phyloP scores from a whole-genome alignment of 2,888 invertebrate species.

The Anaspis maculata region DNA sequence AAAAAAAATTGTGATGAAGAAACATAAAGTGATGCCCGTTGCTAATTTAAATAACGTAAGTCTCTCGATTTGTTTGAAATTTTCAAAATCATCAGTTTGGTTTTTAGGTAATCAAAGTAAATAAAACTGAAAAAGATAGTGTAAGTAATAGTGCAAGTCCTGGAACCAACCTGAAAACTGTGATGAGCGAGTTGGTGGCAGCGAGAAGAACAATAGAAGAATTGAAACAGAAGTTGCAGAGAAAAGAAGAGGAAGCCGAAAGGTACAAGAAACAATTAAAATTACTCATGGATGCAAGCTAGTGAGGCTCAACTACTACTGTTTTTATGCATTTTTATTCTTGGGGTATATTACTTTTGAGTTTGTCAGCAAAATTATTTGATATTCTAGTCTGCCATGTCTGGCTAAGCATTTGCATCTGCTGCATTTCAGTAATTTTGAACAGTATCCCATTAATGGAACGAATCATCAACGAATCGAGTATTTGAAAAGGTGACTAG shows the following conservation, averaged over 20 bases:
- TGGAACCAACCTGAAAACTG: slow-evolving; percentile 25
- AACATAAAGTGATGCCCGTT: slow-evolving; percentile 32
- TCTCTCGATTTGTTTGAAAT: slow-evolving; percentile 5
- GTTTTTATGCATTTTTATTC: too few relatives aligned
- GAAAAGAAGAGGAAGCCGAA: slow-evolving; percentile 36
- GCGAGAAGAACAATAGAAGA: slow-evolving; percentile 35
- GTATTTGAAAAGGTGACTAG: too few relatives aligned
- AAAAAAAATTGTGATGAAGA: slow-evolving; percentile 37
- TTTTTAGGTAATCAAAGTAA: background rate
- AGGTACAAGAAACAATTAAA: slow-evolving; percentile 35
- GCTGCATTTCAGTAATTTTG: too few relatives aligned
- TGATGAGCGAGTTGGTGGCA: slow-evolving; percentile 34
- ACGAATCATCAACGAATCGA: too few relatives aligned
- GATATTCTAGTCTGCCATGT: too few relatives aligned
- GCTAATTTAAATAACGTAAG: slow-evolving; percentile 21
- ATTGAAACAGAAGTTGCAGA: slow-evolving; percentile 33
- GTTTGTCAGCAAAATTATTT: too few relatives aligned
- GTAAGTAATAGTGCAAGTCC: slow-evolving; percentile 3
- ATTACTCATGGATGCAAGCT: slow-evolving; percentile 27
- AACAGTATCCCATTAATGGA: too few relatives aligned
- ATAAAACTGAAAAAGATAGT: background rate
- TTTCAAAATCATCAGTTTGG: background rate
- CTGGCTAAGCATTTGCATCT: too few relatives aligned
- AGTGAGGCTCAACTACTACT: too few relatives aligned
- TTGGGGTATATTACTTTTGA: too few relatives aligned